Percentiles rank a stretch among this genome's conserved stretches.
These are phyloP conservation scores for Dermatemys mawii DNA, from an alignment of 2,113 vertebrate species.

Conservation along the genomic window DNA sequence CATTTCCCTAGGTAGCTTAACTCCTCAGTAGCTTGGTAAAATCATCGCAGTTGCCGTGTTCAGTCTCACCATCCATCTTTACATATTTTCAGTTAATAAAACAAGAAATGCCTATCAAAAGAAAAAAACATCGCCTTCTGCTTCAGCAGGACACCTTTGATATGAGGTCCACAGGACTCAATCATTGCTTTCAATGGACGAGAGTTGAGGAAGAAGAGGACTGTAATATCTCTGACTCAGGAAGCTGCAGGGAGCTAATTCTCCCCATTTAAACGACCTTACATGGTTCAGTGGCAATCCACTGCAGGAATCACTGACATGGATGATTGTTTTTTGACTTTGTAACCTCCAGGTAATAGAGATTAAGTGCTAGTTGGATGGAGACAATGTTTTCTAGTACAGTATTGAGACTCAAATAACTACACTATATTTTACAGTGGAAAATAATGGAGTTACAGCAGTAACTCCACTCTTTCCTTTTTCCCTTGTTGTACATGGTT, in stretches of 20 bases:
- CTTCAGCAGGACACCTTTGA: neutral
- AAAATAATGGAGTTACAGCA: slow-evolving; percentile 16
- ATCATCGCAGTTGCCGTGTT: neutral
- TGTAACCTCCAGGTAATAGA: slow-evolving; percentile 69
- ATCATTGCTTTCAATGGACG: neutral
- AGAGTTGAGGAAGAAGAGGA: neutral
- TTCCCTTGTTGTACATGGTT: neutral
- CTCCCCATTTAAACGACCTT: slow-evolving; percentile 31
- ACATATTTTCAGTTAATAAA: neutral
- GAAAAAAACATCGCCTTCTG: neutral
- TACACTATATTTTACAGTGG: slow-evolving; percentile 1
- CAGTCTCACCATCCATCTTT: neutral
- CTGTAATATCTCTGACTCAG: slow-evolving; percentile 11
- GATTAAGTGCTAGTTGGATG: slow-evolving; percentile 64
- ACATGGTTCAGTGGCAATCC: slow-evolving; percentile 55
- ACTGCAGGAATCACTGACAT: slow-evolving; percentile 60
- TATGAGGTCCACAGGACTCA: neutral
- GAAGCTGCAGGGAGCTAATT: slow-evolving; percentile 59
- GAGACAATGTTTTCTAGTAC: slow-evolving; percentile 59
- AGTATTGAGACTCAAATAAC: slow-evolving; percentile 52
- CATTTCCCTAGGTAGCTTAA: neutral
- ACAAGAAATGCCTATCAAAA: neutral
- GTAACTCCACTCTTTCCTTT: neutral
- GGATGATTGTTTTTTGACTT: slow-evolving; percentile 69
- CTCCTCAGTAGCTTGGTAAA: neutral